A percentile compares a stretch with the other conserved stretches of the same genome.
These are phyloP conservation scores for Hymenopus coronatus DNA, from an alignment of 2,888 invertebrate species.

Conservation along the genomic window DNA sequence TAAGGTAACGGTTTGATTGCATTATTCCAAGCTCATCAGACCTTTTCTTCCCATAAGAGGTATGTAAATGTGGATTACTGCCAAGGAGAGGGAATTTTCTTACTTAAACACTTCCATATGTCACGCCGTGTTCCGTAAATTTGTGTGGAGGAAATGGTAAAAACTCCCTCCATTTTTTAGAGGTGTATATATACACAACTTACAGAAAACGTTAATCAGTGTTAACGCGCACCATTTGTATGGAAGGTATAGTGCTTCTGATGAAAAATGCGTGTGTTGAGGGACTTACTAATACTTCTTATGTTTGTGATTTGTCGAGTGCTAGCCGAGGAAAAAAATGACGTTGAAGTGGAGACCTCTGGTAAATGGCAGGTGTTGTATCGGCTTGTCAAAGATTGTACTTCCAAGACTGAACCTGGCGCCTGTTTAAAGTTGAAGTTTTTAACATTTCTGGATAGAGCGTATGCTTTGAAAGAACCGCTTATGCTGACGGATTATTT, in stretches of 20 bases:
- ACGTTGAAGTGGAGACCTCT: constrained; percentile 11
- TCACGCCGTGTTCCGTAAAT: not conserved
- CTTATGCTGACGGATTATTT: constrained; percentile 30
- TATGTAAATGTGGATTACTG: not conserved
- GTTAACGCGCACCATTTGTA: not conserved
- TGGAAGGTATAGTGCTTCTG: not conserved
- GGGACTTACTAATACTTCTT: not conserved
- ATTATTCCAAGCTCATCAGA: not conserved
- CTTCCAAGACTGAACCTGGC: constrained; percentile 1
- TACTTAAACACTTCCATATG: not conserved
- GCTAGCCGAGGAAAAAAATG: not conserved
- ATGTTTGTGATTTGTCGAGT: not conserved
- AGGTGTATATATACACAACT: not conserved
- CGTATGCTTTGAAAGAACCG: constrained; percentile 9
- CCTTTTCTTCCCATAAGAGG: too few relatives aligned
- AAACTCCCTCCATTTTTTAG: not conserved
- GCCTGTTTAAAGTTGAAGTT: constrained; percentile 35
- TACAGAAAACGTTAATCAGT: not conserved
- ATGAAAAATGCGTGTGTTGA: not conserved
- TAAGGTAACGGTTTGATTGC: not conserved
- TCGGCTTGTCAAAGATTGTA: constrained; percentile 14
- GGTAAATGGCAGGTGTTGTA: constrained; percentile 13
- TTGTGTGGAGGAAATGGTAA: not conserved
- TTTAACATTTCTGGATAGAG: constrained; percentile 29
- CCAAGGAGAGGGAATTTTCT: not conserved